These are phyloP conservation scores for Paramormyrops hopkinsi DNA, from an alignment of 2,797 vertebrate genomes.

Conservation along the genomic window DNA sequence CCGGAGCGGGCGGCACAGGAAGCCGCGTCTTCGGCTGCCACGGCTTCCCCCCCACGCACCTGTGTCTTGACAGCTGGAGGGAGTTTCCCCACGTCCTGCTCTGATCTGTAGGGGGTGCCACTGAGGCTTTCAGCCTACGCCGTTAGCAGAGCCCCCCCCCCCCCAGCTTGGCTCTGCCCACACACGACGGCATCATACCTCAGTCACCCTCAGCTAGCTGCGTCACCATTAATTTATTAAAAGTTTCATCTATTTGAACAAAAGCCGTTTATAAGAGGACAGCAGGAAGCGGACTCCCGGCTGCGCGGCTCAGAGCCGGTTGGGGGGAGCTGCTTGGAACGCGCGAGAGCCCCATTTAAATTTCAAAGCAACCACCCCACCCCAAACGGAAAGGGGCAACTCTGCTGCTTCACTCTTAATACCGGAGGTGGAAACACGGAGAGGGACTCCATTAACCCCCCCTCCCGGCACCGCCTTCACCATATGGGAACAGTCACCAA, in stretches of 20 bases:
- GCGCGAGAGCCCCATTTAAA: constrained; percentile 66
- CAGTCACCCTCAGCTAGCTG: not conserved
- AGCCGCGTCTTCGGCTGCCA: not conserved
- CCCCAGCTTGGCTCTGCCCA: not conserved
- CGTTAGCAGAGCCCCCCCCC: not conserved
- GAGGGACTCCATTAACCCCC: not conserved
- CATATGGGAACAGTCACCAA: not conserved
- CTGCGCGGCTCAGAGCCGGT: constrained; percentile 61
- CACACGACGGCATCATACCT: not conserved
- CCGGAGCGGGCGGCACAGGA: not conserved
- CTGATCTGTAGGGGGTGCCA: not conserved
- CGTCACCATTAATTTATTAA: not conserved
- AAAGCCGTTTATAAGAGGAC: constrained; percentile 47
- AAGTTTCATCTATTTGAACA: constrained; percentile 30
- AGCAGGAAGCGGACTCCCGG: constrained; percentile 59
- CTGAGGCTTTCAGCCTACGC: not conserved
- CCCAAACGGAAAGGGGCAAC: constrained; percentile 50
- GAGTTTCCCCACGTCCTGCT: not conserved
- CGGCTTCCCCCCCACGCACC: not conserved
- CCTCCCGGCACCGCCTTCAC: not conserved
- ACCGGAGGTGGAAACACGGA: not conserved
- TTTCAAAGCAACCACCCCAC: constrained; percentile 57
- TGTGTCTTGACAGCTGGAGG: not conserved
- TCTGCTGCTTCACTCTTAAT: constrained; percentile 26
- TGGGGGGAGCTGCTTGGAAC: constrained; percentile 55